These are phyloP conservation scores for Crypturellus undulatus DNA, from an alignment of 2,113 vertebrate species.

Conservation along the genomic window DNA sequence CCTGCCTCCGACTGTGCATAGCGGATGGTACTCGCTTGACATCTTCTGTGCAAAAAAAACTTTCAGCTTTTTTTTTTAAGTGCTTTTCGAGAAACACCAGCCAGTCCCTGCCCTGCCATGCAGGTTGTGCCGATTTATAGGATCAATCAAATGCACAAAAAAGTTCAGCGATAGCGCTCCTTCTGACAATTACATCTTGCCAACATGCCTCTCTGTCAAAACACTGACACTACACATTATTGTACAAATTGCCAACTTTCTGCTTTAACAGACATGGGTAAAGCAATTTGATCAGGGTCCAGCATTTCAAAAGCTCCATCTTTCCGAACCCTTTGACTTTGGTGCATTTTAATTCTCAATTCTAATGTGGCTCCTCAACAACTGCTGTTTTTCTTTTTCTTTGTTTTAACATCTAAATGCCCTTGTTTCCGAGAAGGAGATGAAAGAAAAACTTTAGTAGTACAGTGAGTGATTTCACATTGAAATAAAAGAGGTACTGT, in stretches of 20 bases:
- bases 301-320: not conserved
- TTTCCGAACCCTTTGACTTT: not conserved
- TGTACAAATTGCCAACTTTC: not conserved
- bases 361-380: not conserved
- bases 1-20: not conserved
- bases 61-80: no score
- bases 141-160: not conserved
- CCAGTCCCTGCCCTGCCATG: not conserved
- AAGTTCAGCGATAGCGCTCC: not conserved
- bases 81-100: not conserved
- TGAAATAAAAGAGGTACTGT: slow-evolving; percentile 75
- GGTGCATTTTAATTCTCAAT: not conserved
- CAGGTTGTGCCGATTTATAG: not conserved
- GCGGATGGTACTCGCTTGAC: not conserved
- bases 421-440: slow-evolving; percentile 23
- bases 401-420: not conserved
- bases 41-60: not conserved
- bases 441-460: not conserved
- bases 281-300: not conserved
- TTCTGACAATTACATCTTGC: not conserved
- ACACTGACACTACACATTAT: not conserved
- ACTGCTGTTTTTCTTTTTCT: not conserved
- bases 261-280: not conserved
- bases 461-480: slow-evolving; percentile 64
- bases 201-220: not conserved